phyloP scores from a whole-genome alignment of 2,888 invertebrate species.

The Cerastoderma edule region DNA sequence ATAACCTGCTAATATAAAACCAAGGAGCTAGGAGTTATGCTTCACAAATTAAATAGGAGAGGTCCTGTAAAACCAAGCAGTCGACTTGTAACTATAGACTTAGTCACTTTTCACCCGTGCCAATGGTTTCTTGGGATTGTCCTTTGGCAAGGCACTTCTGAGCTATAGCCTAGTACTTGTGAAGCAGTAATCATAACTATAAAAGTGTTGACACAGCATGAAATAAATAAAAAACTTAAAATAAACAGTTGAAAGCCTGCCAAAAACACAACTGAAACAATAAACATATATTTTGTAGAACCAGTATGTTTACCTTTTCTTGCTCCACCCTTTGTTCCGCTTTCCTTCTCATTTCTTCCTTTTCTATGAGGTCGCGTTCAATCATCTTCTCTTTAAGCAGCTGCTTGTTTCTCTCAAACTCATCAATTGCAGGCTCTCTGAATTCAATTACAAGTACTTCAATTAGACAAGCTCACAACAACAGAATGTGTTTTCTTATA shows the following conservation, averaged over 20 bases:
- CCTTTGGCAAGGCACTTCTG: background rate
- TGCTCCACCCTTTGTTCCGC: slow-evolving; percentile 44
- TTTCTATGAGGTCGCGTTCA: slow-evolving; percentile 34
- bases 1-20: no score
- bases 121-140: background rate
- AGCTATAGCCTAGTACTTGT: background rate
- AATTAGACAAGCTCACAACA: background rate
- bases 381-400: slow-evolving; percentile 28
- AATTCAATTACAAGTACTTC: background rate
- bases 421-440: background rate
- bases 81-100: no score
- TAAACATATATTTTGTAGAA: no score
- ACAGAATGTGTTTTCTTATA: background rate
- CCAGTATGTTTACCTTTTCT: slow-evolving; percentile 59
- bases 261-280: background rate
- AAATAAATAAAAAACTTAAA: background rate
- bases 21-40: no score
- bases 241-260: background rate
- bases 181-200: background rate
- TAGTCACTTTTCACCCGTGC: no score
- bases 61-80: no score
- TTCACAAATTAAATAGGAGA: no score
- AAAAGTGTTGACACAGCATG: background rate
- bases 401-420: background rate
- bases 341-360: slow-evolving; percentile 33